Evolutionary conservation across 2,113 vertebrate species (phyloP).

Genomic region (Laticauda laticaudata): DNA sequence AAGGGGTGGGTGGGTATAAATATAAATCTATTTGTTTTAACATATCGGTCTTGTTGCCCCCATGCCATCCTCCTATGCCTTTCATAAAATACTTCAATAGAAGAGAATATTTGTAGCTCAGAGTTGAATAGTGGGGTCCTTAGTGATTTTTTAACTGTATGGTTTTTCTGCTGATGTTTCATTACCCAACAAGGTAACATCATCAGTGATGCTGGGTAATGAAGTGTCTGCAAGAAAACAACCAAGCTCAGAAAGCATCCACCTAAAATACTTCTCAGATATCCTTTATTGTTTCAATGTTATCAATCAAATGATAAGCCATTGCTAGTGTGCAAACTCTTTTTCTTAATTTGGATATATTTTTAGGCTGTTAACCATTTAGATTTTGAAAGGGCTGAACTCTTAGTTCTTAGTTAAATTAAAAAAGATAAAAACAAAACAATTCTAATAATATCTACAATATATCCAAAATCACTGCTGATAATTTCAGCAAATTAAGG

Average conservation of each 20-base stretch:
- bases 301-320: not conserved
- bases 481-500: constrained; percentile 22
- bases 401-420: not conserved
- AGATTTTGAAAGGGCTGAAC: not conserved
- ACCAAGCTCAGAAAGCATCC: not conserved
- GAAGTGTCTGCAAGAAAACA: too few relatives aligned
- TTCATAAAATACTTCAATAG: not conserved
- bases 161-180: not conserved
- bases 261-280: not conserved
- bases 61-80: not conserved
- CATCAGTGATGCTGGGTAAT: not conserved
- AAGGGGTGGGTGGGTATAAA: not conserved
- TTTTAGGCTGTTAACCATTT: not conserved
- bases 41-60: not conserved
- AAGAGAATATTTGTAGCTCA: too few relatives aligned
- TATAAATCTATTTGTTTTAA: not conserved
- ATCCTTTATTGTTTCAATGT: not conserved
- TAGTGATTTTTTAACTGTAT: not conserved
- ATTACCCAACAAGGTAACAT: not conserved
- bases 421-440: not conserved
- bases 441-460: not conserved
- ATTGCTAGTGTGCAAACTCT: not conserved
- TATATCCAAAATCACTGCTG: not conserved
- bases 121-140: not conserved
- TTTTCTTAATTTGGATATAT: not conserved